Conservation (phyloP, 2,113 vertebrate genomes). For the Halichoeres trimaculatus region DNA sequence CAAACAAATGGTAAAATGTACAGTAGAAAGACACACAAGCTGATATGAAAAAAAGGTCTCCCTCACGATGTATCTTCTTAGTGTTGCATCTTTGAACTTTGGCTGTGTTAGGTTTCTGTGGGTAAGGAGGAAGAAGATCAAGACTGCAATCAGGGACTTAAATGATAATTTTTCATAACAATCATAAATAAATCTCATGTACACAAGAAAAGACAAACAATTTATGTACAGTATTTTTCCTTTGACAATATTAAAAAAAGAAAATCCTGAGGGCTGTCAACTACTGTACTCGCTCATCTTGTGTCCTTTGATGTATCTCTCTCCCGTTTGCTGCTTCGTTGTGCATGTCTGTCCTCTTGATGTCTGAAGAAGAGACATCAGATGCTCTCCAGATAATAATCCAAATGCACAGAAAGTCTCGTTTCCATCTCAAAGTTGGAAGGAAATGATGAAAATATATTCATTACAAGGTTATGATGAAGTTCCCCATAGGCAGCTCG, state of each 20-base stretch:
- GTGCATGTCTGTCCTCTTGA: conserved; percentile 43
- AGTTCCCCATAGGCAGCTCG: conserved; percentile 67
- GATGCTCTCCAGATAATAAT: conserved; percentile 54
- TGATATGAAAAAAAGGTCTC: conserved; percentile 40
- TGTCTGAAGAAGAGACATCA: conserved; percentile 41
- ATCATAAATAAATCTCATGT: conserved; percentile 59
- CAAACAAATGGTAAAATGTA: conserved; percentile 61
- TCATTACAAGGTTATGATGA: conserved; percentile 78
- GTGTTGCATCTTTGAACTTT: conserved; percentile 36
- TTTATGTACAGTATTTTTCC: conserved; percentile 73
- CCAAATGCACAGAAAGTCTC: conserved; percentile 61
- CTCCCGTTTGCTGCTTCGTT: conserved; percentile 34
- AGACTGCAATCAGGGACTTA: conserved; percentile 52
- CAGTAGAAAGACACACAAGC: conserved; percentile 59
- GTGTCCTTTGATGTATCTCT: conserved; percentile 51
- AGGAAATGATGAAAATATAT: conserved; percentile 68
- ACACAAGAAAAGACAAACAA: conserved; percentile 65
- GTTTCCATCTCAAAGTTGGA: conserved; percentile 56
- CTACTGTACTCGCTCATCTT: conserved; percentile 39
- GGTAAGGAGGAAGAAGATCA: conserved; percentile 30
- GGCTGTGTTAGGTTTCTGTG: conserved; percentile 41
- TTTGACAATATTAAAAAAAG: conserved; percentile 55
- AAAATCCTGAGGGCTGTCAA: conserved; percentile 75
- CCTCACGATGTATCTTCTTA: conserved; percentile 10
- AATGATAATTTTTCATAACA: conserved; percentile 57